These are phyloP conservation scores for Brachypodius melanocephalos DNA, from an alignment of 2,113 vertebrate genomes.

Conservation along the genomic window DNA sequence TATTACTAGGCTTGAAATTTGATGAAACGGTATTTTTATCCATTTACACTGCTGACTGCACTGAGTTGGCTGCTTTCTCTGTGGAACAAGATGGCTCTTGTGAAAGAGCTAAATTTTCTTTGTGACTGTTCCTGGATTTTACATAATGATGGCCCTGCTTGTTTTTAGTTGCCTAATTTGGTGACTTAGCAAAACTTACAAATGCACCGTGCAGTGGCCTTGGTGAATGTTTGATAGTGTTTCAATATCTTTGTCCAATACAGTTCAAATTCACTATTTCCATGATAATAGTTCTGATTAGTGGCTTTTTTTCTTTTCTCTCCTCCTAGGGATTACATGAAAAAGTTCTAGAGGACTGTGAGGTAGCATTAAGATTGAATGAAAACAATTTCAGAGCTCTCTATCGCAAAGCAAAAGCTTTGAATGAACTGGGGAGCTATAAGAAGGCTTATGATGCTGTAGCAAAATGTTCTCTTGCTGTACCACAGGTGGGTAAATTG, in stretches of 20 bases:
- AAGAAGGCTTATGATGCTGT: constrained; percentile 92
- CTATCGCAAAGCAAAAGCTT: constrained; percentile 88
- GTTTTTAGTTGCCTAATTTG: not conserved
- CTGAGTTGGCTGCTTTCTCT: not conserved
- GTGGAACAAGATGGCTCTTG: not conserved
- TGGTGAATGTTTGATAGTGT: not conserved
- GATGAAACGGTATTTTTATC: not conserved
- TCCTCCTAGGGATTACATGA: constrained; percentile 81
- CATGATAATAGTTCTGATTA: not conserved
- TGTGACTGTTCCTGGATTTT: not conserved
- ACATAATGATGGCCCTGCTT: not conserved
- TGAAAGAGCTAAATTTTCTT: not conserved
- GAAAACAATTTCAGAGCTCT: constrained; percentile 88
- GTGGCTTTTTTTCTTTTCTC: not conserved
- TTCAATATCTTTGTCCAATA: not conserved
- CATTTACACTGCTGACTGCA: not conserved
- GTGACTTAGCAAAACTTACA: not conserved
- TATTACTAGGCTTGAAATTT: not conserved
- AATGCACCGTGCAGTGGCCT: not conserved
- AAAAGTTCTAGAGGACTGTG: constrained; percentile 89
- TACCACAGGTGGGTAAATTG: constrained; percentile 85
- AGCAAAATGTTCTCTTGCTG: constrained; percentile 90
- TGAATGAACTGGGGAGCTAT: constrained; percentile 87
- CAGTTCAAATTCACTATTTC: not conserved
- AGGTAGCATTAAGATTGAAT: constrained; percentile 84